Percentiles rank a stretch among this genome's conserved stretches.
Conservation (phyloP, 2,113 vertebrate genomes). For the Mus musculus region GRCm39 chr14:58178001-58178500, state of each 20-base stretch:
- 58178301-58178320: background rate
- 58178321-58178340: background rate
- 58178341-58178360: background rate
- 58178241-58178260: background rate
- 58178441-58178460: background rate
- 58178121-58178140: background rate
- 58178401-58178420: too few species aligned
- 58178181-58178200: background rate
- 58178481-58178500: background rate
- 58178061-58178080: background rate
- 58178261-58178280: background rate
- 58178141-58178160: background rate
- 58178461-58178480: background rate
- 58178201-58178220: too few species aligned
- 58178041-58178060: background rate
- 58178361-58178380: background rate
- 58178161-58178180: background rate
- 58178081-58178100: background rate
- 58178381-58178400: background rate
- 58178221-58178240: background rate
- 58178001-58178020: background rate
- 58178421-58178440: background rate
- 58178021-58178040: background rate
- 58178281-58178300: background rate
- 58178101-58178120: background rate